These are phyloP conservation scores for Mesaphorura yosii DNA, from an alignment of 1,140 invertebrate species.

Conservation along the genomic window DNA sequence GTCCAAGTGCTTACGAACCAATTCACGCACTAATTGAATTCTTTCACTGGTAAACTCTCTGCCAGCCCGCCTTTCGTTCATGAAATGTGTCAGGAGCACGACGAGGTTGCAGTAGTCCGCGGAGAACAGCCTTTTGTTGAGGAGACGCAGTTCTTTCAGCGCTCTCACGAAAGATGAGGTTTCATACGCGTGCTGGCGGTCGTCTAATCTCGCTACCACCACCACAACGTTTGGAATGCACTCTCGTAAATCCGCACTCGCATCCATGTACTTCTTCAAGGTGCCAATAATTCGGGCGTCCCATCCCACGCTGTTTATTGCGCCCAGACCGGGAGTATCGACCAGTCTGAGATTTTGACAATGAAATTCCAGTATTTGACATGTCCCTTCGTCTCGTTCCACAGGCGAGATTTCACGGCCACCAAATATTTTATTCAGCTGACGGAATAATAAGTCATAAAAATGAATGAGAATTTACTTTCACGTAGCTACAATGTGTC, in stretches of 20 bases:
- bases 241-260: constrained; percentile 1
- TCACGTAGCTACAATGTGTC: background rate
- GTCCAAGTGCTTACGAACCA: constrained; percentile 9
- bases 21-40: constrained; percentile 1
- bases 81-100: constrained; percentile 20
- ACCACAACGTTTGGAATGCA: constrained; percentile 18
- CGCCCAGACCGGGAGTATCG: constrained; percentile 21
- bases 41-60: background rate
- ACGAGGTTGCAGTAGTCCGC: constrained; percentile 17
- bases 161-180: constrained; percentile 12
- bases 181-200: background rate
- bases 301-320: constrained; percentile 4
- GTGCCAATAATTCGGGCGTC: constrained; percentile 16
- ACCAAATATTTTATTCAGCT: constrained; percentile 17
- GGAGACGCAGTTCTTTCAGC: constrained; percentile 15
- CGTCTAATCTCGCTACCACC: constrained; percentile 13
- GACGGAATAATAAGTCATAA: background rate
- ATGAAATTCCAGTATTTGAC: constrained; percentile 12
- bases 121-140: constrained; percentile 14
- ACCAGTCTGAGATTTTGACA: constrained; percentile 15
- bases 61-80: constrained; percentile 9
- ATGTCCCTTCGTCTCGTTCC: constrained; percentile 1
- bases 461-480: background rate
- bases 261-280: constrained; percentile 22
- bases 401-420: constrained; percentile 12